A percentile compares a stretch with the other conserved stretches of the same genome.
These are phyloP conservation scores for Bettongia penicillata DNA, from an alignment of 2,113 vertebrate genomes.

Conservation along the genomic window DNA sequence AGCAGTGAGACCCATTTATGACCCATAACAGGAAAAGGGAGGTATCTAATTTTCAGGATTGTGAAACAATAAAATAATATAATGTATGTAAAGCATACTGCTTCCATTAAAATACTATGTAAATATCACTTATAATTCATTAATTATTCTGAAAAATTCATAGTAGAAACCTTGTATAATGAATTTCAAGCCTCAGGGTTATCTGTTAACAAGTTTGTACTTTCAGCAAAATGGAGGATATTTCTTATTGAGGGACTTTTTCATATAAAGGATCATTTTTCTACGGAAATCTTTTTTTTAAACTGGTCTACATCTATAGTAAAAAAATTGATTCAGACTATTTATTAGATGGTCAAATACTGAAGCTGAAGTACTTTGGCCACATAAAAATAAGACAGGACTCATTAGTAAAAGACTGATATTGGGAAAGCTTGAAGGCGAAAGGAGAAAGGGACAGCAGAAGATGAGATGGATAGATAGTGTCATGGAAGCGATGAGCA, in stretches of 20 bases:
- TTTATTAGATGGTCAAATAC: not conserved
- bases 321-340: not conserved
- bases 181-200: conserved; percentile 25
- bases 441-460: not conserved
- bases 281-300: not conserved
- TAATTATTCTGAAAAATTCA: not conserved
- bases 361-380: not conserved
- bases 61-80: no score
- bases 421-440: not conserved
- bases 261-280: conserved; percentile 48
- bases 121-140: not conserved
- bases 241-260: conserved; percentile 51
- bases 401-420: not conserved
- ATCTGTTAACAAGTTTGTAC: conserved; percentile 23
- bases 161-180: conserved; percentile 33
- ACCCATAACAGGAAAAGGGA: no score
- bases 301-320: not conserved
- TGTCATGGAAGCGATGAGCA: not conserved
- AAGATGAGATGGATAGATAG: not conserved
- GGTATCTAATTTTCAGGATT: no score
- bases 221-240: conserved; percentile 18
- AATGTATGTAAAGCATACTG: no score
- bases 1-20: no score
- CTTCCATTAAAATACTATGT: no score
- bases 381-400: not conserved